Evolutionary conservation across 92 coral and sea anemone species (phyloP).

Genomic region (Anthopleura xanthogrammica): DNA sequence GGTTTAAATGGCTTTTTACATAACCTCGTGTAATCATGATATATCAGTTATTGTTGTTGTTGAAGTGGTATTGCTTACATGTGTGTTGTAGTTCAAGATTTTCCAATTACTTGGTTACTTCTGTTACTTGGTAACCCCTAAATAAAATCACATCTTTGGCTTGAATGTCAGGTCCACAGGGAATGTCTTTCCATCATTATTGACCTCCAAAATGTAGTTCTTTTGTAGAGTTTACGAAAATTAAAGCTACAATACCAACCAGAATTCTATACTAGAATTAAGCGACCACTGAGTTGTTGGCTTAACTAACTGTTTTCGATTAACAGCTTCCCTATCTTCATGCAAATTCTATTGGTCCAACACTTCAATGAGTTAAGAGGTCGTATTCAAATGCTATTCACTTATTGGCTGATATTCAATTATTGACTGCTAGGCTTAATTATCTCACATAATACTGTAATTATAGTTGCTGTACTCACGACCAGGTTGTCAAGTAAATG

Average conservation of each 20-base stretch:
- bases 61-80: not conserved
- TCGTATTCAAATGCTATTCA: not conserved
- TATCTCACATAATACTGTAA: not conserved
- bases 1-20: too few species aligned
- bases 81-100: not conserved
- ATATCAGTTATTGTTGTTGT: not conserved
- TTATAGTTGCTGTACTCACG: not conserved
- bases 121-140: not conserved
- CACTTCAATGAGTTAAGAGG: constrained; percentile 7
- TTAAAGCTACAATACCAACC: not conserved
- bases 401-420: constrained; percentile 7
- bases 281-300: not conserved
- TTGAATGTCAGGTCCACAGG: not conserved
- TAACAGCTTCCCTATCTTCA: not conserved
- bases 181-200: not conserved
- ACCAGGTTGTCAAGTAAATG: constrained; percentile 5
- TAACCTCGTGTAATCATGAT: too few species aligned
- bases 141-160: not conserved
- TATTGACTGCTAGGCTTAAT: not conserved
- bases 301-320: constrained; percentile 7
- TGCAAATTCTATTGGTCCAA: constrained; percentile 13
- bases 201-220: not conserved
- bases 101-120: not conserved
- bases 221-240: not conserved
- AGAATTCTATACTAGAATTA: too few species aligned